A percentile compares a stretch with the other conserved stretches of the same genome.
phyloP scores from a whole-genome alignment of 2,113 vertebrate genomes.

The Nothocercus julius region DNA sequence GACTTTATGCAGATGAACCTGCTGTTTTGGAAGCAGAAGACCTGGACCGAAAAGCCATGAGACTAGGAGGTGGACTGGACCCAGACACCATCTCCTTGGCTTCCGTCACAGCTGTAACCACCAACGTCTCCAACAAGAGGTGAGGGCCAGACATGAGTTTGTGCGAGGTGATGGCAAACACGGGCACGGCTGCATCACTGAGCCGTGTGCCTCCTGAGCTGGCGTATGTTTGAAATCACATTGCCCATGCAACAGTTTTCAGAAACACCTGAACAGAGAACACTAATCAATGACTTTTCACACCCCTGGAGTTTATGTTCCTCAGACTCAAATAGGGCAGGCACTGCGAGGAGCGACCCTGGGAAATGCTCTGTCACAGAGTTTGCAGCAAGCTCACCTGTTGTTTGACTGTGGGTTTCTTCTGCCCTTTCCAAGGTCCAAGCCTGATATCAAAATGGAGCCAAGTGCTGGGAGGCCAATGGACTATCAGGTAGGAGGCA shows the following conservation, averaged over 20 bases:
- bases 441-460: slow-evolving; percentile 98
- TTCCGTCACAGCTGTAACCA: slow-evolving; percentile 95
- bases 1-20: slow-evolving; percentile 83
- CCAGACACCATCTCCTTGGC: slow-evolving; percentile 91
- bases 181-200: neutral
- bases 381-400: rapidly evolving
- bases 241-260: rapidly evolving
- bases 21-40: slow-evolving; percentile 93
- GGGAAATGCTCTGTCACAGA: neutral
- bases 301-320: neutral
- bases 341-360: rapidly evolving
- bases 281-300: rapidly evolving
- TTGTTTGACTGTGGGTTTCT: neutral
- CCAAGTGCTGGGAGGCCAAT: slow-evolving; percentile 90
- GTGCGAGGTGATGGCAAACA: neutral
- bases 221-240: rapidly evolving
- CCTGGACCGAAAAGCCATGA: slow-evolving; percentile 83
- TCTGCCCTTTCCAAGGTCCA: slow-evolving; percentile 81
- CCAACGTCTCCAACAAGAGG: slow-evolving; percentile 98
- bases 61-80: slow-evolving; percentile 80
- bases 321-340: neutral
- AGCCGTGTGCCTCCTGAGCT: rapidly evolving
- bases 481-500: slow-evolving; percentile 91
- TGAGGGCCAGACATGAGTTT: neutral
- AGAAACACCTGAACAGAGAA: neutral